Conservation (phyloP, 2,888 invertebrate species). For the Hecatera dysodea region DNA sequence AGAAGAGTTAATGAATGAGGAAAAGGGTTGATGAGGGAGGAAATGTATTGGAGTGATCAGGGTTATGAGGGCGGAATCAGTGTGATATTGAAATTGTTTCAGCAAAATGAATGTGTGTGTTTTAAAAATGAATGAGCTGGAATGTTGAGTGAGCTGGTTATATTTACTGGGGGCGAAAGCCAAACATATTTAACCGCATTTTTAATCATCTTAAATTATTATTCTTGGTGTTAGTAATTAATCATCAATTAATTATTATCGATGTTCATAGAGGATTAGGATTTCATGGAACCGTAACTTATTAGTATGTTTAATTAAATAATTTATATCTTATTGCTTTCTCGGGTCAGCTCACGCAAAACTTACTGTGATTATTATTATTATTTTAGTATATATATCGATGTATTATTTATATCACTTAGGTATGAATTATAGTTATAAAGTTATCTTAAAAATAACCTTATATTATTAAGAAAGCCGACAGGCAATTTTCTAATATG, state of each 20-base stretch:
- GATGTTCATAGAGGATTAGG: slow-evolving; percentile 30
- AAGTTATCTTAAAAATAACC: slow-evolving; percentile 6
- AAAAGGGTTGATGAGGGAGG: background rate
- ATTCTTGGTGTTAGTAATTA: slow-evolving; percentile 36
- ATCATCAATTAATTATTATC: slow-evolving; percentile 16
- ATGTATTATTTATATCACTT: slow-evolving; percentile 21
- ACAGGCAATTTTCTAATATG: slow-evolving; percentile 17
- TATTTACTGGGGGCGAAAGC: slow-evolving; percentile 42
- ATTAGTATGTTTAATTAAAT: background rate
- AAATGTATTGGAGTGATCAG: background rate
- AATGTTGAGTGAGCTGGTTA: slow-evolving; percentile 16
- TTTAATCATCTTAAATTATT: slow-evolving; percentile 18
- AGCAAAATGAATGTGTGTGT: slow-evolving; percentile 17
- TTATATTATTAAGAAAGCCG: background rate
- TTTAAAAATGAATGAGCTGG: slow-evolving; percentile 1
- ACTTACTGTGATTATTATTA: slow-evolving; percentile 15
- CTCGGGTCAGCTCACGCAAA: slow-evolving; percentile 47
- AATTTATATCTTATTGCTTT: slow-evolving; percentile 1
- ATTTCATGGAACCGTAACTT: slow-evolving; percentile 28
- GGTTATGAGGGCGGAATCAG: background rate
- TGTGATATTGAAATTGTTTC: slow-evolving; percentile 16
- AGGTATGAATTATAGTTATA: background rate
- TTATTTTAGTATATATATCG: background rate
- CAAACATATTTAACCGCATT: slow-evolving; percentile 39
- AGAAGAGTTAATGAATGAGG: background rate